phyloP scores from a whole-genome alignment of 2,113 vertebrate genomes.

The Manacus vitellinus region DNA sequence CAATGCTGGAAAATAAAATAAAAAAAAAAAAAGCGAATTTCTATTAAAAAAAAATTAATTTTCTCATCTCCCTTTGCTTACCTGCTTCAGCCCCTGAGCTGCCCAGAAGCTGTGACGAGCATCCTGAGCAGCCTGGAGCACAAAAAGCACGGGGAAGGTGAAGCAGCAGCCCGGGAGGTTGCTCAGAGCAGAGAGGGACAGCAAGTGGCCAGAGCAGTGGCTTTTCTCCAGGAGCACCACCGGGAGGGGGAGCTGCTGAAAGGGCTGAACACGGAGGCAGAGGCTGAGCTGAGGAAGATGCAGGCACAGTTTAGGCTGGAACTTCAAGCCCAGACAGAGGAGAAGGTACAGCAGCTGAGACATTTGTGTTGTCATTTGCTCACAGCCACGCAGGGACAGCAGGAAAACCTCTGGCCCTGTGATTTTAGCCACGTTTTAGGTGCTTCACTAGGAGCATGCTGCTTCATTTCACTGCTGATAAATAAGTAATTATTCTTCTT shows the following conservation, averaged over 20 bases:
- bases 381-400: too few relatives aligned
- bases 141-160: background rate
- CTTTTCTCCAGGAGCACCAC: constrained; percentile 25
- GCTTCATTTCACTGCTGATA: background rate
- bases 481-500: background rate
- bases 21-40: background rate
- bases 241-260: background rate
- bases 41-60: background rate
- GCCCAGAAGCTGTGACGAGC: background rate
- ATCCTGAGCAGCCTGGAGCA: background rate
- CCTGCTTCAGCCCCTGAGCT: background rate
- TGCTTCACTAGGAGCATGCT: background rate
- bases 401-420: rapidly evolving
- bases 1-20: too few relatives aligned
- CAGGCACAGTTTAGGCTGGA: constrained; percentile 6
- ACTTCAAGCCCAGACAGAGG: background rate
- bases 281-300: constrained; percentile 3
- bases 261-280: background rate
- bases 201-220: background rate
- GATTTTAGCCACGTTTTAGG: background rate
- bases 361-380: rapidly evolving
- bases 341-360: constrained; percentile 9
- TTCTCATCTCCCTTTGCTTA: background rate
- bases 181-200: background rate
- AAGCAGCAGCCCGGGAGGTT: background rate